Evolutionary conservation across 2,888 invertebrate genomes (phyloP).

Genomic region (Dasysyrphus albostriatus): DNA sequence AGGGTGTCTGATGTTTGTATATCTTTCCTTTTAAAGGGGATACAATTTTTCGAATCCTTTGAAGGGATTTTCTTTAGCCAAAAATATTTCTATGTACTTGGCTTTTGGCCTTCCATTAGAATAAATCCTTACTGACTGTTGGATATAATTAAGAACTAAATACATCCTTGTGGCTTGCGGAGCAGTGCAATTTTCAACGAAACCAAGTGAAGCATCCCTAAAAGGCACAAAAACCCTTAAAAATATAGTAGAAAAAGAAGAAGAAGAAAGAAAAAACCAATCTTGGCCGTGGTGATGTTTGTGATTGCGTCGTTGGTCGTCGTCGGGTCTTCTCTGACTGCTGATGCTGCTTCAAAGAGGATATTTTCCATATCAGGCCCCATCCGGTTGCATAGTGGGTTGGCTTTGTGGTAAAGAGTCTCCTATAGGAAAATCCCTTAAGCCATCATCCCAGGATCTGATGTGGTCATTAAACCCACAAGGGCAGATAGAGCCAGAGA

Average conservation of each 20-base stretch:
- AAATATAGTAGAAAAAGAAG: neutral
- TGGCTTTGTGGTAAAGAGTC: conserved; percentile 53
- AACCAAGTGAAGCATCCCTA: conserved; percentile 36
- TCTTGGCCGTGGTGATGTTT: conserved; percentile 52
- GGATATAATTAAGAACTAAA: conserved; percentile 69
- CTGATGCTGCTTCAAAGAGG: conserved; percentile 42
- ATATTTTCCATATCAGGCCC: conserved; percentile 41
- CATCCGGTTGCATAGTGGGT: conserved; percentile 39
- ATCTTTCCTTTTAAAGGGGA: conserved; percentile 38
- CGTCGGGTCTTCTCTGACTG: neutral
- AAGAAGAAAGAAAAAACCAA: conserved; percentile 20
- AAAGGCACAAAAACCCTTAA: conserved; percentile 24
- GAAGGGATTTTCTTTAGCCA: conserved; percentile 16
- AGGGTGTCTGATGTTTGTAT: neutral
- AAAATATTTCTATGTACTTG: conserved; percentile 37
- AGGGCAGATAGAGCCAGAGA: conserved; percentile 39
- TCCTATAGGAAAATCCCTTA: conserved; percentile 39
- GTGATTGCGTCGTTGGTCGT: conserved; percentile 7
- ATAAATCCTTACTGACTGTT: conserved; percentile 58
- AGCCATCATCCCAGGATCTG: conserved; percentile 19
- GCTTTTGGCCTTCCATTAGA: conserved; percentile 52
- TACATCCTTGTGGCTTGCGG: conserved; percentile 45
- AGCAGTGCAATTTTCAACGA: conserved; percentile 31
- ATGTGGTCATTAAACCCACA: conserved; percentile 70
- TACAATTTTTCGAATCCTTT: neutral